Conservation (phyloP, 2,113 vertebrate species). For the Etheostoma cragini region DNA sequence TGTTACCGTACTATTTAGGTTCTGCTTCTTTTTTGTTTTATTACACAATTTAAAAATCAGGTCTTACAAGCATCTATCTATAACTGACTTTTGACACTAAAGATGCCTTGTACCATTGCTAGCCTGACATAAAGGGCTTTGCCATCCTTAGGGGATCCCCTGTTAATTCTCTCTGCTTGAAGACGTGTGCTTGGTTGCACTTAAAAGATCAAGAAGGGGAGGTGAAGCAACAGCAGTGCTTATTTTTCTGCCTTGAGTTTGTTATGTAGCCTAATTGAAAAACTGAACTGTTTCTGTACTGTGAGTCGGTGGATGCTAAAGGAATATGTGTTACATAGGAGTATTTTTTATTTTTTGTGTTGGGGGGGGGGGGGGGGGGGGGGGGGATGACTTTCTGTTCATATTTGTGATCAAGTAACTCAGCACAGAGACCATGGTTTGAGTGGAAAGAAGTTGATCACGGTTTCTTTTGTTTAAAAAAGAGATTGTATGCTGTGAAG, state of each 20-base stretch:
- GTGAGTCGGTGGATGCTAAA: constrained; percentile 79
- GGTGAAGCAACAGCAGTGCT: constrained; percentile 72
- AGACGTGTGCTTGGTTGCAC: constrained; percentile 77
- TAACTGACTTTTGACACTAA: constrained; percentile 68
- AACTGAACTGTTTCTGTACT: constrained; percentile 71
- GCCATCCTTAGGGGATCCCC: constrained; percentile 58
- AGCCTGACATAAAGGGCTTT: constrained; percentile 62
- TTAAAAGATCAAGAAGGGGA: constrained; percentile 67
- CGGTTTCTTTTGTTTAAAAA: constrained; percentile 81
- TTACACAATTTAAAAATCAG: constrained; percentile 70
- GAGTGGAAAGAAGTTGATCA: constrained; percentile 61
- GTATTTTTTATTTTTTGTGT: constrained; percentile 39
- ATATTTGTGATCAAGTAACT: constrained; percentile 73
- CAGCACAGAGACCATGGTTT: constrained; percentile 71
- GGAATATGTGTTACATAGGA: constrained; percentile 83
- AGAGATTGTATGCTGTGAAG: constrained; percentile 78
- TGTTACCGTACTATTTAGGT: constrained; percentile 63
- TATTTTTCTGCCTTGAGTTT: constrained; percentile 74
- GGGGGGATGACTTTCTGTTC: constrained; percentile 51
- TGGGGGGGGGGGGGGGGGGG: not conserved
- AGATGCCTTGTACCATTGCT: constrained; percentile 63
- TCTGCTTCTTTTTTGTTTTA: constrained; percentile 61
- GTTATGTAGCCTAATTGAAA: constrained; percentile 74
- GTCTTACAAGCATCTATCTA: constrained; percentile 74
- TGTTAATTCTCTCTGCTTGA: constrained; percentile 67